These are phyloP conservation scores for Pristionchus entomophagus DNA, from an alignment of 2,888 invertebrate species.

Conservation along the genomic window DNA sequence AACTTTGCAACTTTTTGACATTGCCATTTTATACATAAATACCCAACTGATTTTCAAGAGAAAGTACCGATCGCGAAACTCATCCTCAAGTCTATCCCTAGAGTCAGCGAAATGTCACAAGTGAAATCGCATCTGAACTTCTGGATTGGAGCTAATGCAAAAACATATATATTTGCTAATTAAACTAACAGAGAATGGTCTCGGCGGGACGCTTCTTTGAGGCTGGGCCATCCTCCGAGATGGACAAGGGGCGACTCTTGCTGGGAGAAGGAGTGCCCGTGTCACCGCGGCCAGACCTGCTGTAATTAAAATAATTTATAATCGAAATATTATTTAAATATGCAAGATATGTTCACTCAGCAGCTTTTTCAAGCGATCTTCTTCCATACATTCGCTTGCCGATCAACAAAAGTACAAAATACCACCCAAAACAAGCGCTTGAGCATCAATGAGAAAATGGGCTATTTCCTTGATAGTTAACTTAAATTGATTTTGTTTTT, in stretches of 20 bases:
- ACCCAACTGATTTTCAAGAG: too few relatives aligned
- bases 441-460: neutral
- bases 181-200: neutral
- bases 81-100: too few relatives aligned
- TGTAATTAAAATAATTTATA: neutral
- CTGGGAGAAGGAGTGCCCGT: slow-evolving; percentile 25
- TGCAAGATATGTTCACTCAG: neutral
- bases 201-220: slow-evolving; percentile 5
- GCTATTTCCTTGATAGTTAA: neutral
- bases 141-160: too few relatives aligned
- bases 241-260: neutral
- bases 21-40: too few relatives aligned
- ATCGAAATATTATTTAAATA: neutral
- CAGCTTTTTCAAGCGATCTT: neutral
- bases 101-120: too few relatives aligned
- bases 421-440: neutral
- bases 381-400: neutral
- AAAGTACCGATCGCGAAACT: too few relatives aligned
- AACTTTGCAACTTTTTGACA: too few relatives aligned
- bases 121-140: too few relatives aligned
- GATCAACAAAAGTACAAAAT: slow-evolving; percentile 9
- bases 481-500: neutral
- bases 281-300: neutral
- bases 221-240: neutral
- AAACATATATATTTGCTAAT: too few relatives aligned